These are phyloP conservation scores for Calyptommatus sinebrachiatus DNA, from an alignment of 2,113 vertebrate genomes.

Conservation along the genomic window DNA sequence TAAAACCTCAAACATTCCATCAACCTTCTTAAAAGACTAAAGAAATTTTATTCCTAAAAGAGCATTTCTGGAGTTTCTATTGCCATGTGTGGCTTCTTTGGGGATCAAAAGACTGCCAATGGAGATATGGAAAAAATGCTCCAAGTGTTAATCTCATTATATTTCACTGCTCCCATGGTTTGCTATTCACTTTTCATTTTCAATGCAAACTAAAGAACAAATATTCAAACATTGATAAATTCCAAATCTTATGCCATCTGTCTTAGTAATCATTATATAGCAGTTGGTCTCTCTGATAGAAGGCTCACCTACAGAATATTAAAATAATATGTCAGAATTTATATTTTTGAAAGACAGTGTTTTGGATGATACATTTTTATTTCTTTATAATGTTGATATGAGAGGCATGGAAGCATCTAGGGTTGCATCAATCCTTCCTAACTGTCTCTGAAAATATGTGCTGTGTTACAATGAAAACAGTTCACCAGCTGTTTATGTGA, in stretches of 20 bases:
- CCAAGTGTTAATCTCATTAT: neutral
- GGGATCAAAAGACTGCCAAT: neutral
- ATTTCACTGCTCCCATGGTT: neutral
- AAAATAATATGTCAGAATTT: conserved; percentile 8
- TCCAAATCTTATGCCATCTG: conserved; percentile 42
- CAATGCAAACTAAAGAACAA: neutral
- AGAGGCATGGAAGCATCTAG: conserved; percentile 59
- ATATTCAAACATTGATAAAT: conserved; percentile 48
- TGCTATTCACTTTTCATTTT: neutral
- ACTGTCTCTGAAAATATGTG: conserved; percentile 79
- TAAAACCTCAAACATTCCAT: too few species aligned
- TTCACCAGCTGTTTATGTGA: conserved; percentile 82
- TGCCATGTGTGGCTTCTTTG: neutral
- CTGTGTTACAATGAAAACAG: conserved; percentile 75
- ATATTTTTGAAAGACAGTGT: conserved; percentile 41
- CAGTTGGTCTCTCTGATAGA: conserved; percentile 44
- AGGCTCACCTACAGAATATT: conserved; percentile 37
- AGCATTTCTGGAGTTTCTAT: neutral
- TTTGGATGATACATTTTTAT: conserved; percentile 53
- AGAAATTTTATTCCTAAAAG: too few species aligned
- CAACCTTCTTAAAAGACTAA: too few species aligned
- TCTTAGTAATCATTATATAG: conserved; percentile 36
- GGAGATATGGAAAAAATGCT: neutral
- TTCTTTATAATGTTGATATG: conserved; percentile 58
- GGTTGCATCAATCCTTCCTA: conserved; percentile 69